Base-by-base conservation (phyloP, 2,888 invertebrate species). In the Limulus polyphemus region DNA sequence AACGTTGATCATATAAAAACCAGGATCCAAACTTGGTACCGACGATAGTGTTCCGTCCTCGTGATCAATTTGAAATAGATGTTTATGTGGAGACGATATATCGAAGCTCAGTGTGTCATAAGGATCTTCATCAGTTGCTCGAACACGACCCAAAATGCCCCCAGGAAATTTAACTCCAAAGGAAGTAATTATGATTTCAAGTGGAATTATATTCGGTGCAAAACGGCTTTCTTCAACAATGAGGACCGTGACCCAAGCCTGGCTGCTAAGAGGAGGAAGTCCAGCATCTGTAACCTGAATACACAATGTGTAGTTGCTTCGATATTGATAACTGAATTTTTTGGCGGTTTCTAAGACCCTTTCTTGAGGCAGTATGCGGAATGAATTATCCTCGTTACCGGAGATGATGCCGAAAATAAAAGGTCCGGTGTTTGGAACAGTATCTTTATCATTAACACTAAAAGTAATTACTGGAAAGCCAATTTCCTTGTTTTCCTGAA, bases 241-340 rank as follows among this genome's bases (percentile, higher is more conserved):
- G 75, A 78, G 75, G n/a, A 84, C 79, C 55, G 81, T 80, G 62
- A 90, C 83, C 84, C 85, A 86, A 0, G 92, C 84, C 74, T 93
- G 92, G 0, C 93, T 88, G 74, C 83, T 90, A 0, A 93, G 79
- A 0, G 92, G 88, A 10, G 93, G 92, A 46, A 86, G 86, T 11
- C 94, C 95, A 75, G 91, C 91, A 77, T 98, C 97, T 74, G 90
- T 94, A 0, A 93, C 97, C 61, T 92, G 81, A 17, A 95, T 83
- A 74, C 87, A 86, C 57, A 97, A 79, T 14, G 82, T 76, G 75
- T 91, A 94, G 50, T 82, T 83, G 71, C 90, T 87, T 70, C 85
- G 84, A 57, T 90, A 82, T 74, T 88, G 84, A 73, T 89, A 90
- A 75, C 89, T 90, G 74, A 95, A 88, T 69, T 84, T 84, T 0